Conservation (phyloP, 2,888 invertebrate genomes). For the Alentia gelatinosa region DNA sequence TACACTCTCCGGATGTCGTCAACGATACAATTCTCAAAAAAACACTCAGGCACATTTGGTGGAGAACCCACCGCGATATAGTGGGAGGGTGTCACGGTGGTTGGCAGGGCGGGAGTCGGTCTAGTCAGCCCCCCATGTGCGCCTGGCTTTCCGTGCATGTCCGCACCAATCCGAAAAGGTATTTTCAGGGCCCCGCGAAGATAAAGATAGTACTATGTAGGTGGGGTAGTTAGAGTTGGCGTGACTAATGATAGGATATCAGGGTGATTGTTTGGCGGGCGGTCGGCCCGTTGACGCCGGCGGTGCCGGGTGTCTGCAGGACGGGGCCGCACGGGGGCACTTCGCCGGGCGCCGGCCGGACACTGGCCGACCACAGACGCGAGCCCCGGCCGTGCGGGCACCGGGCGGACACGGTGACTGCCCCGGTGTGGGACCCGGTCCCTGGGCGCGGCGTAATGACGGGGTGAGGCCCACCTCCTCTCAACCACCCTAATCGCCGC, state of each 20-base stretch:
- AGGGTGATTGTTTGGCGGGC: conserved; percentile 39
- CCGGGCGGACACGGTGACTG: conserved; percentile 17
- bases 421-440: conserved; percentile 19
- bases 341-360: neutral
- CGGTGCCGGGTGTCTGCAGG: conserved; percentile 12
- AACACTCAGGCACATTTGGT: neutral
- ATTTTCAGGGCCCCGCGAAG: neutral
- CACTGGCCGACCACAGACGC: conserved; percentile 15
- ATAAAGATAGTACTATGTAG: conserved; percentile 45
- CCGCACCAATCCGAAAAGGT: neutral
- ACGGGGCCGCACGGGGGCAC: neutral
- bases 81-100: no score
- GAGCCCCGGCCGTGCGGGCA: neutral
- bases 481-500: conserved; percentile 20
- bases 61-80: conserved; percentile 20
- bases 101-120: neutral
- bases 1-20: neutral
- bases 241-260: conserved; percentile 54
- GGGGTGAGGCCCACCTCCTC: neutral
- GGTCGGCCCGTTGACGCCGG: conserved; percentile 44
- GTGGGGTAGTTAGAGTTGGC: conserved; percentile 53
- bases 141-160: neutral
- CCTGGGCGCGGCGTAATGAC: neutral
- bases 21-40: neutral
- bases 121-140: neutral